Percentiles rank a stretch among this genome's conserved stretches.
phyloP scores from a whole-genome alignment of 2,113 vertebrate genomes.

The Murina feae region DNA sequence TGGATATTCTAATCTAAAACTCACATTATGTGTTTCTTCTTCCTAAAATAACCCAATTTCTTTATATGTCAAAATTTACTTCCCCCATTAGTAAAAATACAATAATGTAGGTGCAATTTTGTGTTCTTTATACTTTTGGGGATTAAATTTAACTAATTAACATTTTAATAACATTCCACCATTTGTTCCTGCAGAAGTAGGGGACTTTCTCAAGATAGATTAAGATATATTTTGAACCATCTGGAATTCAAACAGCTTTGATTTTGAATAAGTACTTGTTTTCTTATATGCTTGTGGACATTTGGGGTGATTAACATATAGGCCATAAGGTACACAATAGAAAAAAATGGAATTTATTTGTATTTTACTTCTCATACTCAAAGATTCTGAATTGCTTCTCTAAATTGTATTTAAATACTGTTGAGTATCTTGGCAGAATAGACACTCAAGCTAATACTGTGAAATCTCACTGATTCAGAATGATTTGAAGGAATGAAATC shows the following conservation, averaged over 20 bases:
- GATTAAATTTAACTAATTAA: slow-evolving; percentile 86
- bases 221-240: slow-evolving; percentile 81
- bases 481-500: background rate
- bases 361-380: slow-evolving; percentile 47
- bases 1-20: slow-evolving; percentile 65
- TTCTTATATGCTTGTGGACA: slow-evolving; percentile 77
- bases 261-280: slow-evolving; percentile 83
- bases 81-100: slow-evolving; percentile 79
- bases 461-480: slow-evolving; percentile 47
- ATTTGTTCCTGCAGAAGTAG: slow-evolving; percentile 82
- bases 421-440: slow-evolving; percentile 26
- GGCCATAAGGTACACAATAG: slow-evolving; percentile 64
- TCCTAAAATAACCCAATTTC: slow-evolving; percentile 68
- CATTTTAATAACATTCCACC: slow-evolving; percentile 86
- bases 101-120: slow-evolving; percentile 79
- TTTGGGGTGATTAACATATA: slow-evolving; percentile 74
- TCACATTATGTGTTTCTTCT: slow-evolving; percentile 46
- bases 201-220: slow-evolving; percentile 76
- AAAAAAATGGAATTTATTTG: slow-evolving; percentile 64
- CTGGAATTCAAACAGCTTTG: slow-evolving; percentile 81
- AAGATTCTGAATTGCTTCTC: slow-evolving; percentile 47
- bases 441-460: slow-evolving; percentile 28
- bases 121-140: slow-evolving; percentile 78
- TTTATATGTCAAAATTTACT: slow-evolving; percentile 65
- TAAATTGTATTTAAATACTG: slow-evolving; percentile 48